A percentile compares a stretch with the other conserved stretches of the same genome.
Conservation (phyloP, 2,113 vertebrate genomes). For the Telmatochromis sp. region DNA sequence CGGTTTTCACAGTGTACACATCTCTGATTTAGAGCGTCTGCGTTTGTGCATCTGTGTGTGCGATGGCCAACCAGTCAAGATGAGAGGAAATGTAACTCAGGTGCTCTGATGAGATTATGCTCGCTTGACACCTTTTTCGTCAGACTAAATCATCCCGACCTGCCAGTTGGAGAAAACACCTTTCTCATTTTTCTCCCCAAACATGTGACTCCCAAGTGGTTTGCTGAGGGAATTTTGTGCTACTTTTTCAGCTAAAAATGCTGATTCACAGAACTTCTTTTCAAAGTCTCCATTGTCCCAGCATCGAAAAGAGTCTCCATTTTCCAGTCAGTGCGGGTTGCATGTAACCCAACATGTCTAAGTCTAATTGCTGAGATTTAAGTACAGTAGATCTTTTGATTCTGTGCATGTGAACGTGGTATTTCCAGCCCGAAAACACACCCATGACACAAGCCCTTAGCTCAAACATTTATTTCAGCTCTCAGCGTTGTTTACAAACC, state of each 20-base stretch:
- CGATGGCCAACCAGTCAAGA: neutral
- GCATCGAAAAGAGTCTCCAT: neutral
- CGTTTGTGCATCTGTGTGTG: neutral
- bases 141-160: slow-evolving; percentile 43
- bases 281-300: slow-evolving; percentile 51
- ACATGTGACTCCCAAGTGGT: neutral
- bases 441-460: slow-evolving; percentile 11
- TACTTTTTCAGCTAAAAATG: neutral
- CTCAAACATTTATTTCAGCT: slow-evolving; percentile 44
- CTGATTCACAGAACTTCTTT: slow-evolving; percentile 28
- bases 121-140: neutral
- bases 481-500: slow-evolving; percentile 55
- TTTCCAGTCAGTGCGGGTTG: slow-evolving; percentile 37
- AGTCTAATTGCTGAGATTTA: slow-evolving; percentile 29
- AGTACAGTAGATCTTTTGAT: slow-evolving; percentile 47
- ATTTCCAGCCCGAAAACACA: slow-evolving; percentile 22
- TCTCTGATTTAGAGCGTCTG: neutral
- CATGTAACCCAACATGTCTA: slow-evolving; percentile 6
- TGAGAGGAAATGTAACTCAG: neutral
- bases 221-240: slow-evolving; percentile 4
- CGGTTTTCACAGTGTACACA: neutral
- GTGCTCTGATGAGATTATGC: neutral
- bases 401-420: slow-evolving; percentile 6
- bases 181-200: neutral
- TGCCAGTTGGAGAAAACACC: slow-evolving; percentile 49